Evolutionary conservation across 1,140 invertebrate species (phyloP).

Genomic region (Pseudomyrmex concolor): DNA sequence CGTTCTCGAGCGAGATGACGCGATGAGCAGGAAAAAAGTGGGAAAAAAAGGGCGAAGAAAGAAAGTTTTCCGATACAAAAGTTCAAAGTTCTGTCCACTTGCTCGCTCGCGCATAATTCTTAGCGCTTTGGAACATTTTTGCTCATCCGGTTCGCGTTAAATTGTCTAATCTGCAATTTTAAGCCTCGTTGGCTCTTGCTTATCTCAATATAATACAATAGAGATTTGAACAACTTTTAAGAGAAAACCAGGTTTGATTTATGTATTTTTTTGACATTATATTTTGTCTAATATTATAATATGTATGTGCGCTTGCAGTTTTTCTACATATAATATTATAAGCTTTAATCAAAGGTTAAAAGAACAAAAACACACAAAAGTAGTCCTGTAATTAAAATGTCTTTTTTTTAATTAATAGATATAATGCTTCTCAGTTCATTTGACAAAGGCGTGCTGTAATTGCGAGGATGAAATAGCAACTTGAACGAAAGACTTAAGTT

Average conservation of each 20-base stretch:
- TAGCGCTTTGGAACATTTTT: slow-evolving; percentile 43
- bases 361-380: no score
- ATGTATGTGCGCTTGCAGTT: no score
- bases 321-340: no score
- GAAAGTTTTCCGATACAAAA: slow-evolving; percentile 63
- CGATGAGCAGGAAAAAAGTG: slow-evolving; percentile 47
- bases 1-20: slow-evolving; percentile 53
- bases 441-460: slow-evolving; percentile 35
- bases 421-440: not conserved
- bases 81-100: slow-evolving; percentile 61
- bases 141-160: slow-evolving; percentile 22
- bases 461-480: not conserved
- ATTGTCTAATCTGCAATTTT: slow-evolving; percentile 43
- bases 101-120: slow-evolving; percentile 50
- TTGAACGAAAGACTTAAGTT: slow-evolving; percentile 25
- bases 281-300: no score
- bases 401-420: slow-evolving; percentile 9
- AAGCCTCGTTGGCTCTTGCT: slow-evolving; percentile 16
- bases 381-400: no score
- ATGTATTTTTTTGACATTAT: no score
- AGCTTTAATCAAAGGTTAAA: slow-evolving; percentile 6
- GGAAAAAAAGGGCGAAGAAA: slow-evolving; percentile 42
- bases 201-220: not conserved
- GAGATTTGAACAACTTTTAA: slow-evolving; percentile 35
- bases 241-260: not conserved